Conservation (phyloP, 2,888 invertebrate species). For the Brassicogethes aeneus region DNA sequence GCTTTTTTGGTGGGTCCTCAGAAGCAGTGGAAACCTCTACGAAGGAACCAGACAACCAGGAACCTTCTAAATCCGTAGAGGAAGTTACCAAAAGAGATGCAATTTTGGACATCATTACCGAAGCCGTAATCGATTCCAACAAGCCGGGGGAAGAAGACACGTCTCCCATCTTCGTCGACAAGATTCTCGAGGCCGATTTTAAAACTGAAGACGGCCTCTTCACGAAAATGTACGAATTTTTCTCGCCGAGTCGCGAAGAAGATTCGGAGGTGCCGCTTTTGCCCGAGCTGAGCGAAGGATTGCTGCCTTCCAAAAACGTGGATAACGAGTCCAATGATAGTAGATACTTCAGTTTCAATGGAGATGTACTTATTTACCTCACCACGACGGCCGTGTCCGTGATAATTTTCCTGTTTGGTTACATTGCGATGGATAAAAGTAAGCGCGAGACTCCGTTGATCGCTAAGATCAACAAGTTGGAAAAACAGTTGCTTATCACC, state of each 20-base stretch:
- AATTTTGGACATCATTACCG: background rate
- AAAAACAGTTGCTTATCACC: constrained; percentile 50
- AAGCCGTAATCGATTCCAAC: constrained; percentile 3
- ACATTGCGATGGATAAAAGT: constrained; percentile 69
- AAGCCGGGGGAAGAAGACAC: background rate
- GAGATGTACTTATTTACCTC: constrained; percentile 27
- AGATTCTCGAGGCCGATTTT: background rate
- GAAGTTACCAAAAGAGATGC: background rate
- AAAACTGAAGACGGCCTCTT: background rate
- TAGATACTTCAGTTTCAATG: constrained; percentile 14
- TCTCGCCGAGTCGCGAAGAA: background rate
- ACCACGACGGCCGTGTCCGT: constrained; percentile 60
- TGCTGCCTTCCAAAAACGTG: background rate
- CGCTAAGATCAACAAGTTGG: constrained; percentile 56
- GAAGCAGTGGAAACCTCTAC: constrained; percentile 10
- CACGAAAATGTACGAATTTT: background rate
- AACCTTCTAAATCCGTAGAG: background rate
- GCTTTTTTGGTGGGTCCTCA: too few relatives aligned
- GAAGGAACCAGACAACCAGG: background rate
- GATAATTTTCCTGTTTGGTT: constrained; percentile 63
- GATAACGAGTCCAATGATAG: background rate
- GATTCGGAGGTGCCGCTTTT: background rate
- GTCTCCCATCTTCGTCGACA: background rate
- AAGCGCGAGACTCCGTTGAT: constrained; percentile 62
- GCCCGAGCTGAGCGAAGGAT: background rate